Percentiles rank a stretch among this genome's conserved stretches.
Evolutionary conservation across 2,797 vertebrate genomes (phyloP).

Genomic region (Mus minutoides): DNA sequence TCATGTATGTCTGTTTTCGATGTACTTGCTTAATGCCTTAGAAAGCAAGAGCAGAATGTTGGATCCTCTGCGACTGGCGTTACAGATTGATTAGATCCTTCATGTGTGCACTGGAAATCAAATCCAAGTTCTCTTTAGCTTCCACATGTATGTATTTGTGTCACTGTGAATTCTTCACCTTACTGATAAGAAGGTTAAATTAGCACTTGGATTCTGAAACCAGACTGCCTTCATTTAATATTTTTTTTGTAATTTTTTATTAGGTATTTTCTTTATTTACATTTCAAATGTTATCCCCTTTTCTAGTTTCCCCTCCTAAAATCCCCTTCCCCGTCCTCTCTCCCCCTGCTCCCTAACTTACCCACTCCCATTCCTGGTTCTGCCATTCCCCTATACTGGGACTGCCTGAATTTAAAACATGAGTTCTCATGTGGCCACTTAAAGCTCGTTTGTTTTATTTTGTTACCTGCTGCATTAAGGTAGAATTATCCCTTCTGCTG

Average conservation of each 20-base stretch:
- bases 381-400: too few relatives aligned
- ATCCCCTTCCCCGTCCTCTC: too few relatives aligned
- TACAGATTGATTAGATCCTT: neutral
- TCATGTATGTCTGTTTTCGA: neutral
- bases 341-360: too few relatives aligned
- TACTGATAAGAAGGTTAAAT: neutral
- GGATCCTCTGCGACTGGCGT: too few relatives aligned
- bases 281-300: too few relatives aligned
- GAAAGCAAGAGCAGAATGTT: neutral
- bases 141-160: neutral
- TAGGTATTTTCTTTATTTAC: too few relatives aligned
- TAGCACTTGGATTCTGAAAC: neutral
- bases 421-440: neutral
- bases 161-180: neutral
- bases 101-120: neutral
- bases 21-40: neutral
- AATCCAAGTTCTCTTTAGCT: neutral
- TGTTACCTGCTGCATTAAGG: neutral
- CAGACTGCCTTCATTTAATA: neutral
- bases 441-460: neutral
- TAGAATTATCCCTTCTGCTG: neutral
- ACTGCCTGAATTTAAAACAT: neutral
- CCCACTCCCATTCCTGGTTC: too few relatives aligned
- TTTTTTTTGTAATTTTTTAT: too few relatives aligned
- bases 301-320: too few relatives aligned